Base-by-base conservation (phyloP, 1,140 invertebrate species). In the Liolophura sinensis region DNA sequence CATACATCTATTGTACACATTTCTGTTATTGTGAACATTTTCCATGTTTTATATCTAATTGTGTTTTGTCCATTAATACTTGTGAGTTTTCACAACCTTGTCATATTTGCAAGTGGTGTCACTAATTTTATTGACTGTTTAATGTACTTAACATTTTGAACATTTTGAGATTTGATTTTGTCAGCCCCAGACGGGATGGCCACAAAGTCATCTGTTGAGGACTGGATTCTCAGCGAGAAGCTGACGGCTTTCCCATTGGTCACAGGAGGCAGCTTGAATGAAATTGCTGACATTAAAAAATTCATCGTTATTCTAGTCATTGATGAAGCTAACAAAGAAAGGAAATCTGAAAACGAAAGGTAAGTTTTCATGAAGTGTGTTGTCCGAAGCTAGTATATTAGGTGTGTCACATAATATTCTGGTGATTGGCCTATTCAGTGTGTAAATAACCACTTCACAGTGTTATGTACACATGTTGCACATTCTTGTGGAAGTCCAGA, bases 231-330 rank as follows among this genome's bases (percentile, higher is more conserved):
- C 78, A 86, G 90, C 51, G 95, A 99, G 82, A 87, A 96, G 65
- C 98, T 97, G 87, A 88, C 91, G 47, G 90, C 92, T 57, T 97
- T 97, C 77, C 91, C 93, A 14, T 94, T 93, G 88, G 89, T 96
- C 12, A 92, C 92, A 0, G 80, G 78, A 1, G 71, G 74, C 24
- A 76, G 73, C 20, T 68, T 84, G 4, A 83, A 83, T 68, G 81
- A 83, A 58, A 72, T 83, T 69, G 75, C 75, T 1, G 74, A 76
- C 54, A 67, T 68, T 16, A 76, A 73, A 47, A 83, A 82, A 59
- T 74, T 73, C 48, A 60, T 84, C 1, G 79, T 82, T 12, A 81
- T 84, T 16, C 48, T 78, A 52, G 80, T 75, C 1, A 65, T 76
- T 0, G 65, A 78, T 68, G 60, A 64, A 24, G 63, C 75, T 62